Conservation (phyloP, 2,888 invertebrate genomes). For the Poecilobothrus nobilitatus region DNA sequence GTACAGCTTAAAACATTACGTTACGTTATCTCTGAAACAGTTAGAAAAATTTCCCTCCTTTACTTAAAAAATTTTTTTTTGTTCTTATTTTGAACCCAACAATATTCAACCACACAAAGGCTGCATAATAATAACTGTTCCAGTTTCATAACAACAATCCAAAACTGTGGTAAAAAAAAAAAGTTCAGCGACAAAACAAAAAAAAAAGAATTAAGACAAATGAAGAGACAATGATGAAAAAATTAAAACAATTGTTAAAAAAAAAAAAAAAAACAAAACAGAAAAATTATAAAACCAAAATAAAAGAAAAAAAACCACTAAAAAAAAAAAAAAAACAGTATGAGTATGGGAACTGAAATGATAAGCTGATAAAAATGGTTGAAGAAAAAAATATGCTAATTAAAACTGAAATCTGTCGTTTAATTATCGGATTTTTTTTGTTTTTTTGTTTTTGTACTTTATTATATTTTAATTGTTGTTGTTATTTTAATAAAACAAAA, state of each 20-base stretch:
- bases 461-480: neutral
- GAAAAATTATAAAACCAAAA: neutral
- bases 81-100: too few relatives aligned
- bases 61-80: too few relatives aligned
- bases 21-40: too few relatives aligned
- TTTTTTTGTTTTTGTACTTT: neutral
- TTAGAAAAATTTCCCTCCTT: too few relatives aligned
- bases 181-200: neutral
- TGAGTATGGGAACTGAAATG: too few relatives aligned
- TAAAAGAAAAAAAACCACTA: neutral
- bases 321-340: neutral
- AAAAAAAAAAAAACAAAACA: neutral
- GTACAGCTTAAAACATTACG: too few relatives aligned
- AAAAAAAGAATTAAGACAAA: neutral
- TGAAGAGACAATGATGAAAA: neutral
- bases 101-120: too few relatives aligned
- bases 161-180: too few relatives aligned
- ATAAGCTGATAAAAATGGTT: neutral
- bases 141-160: too few relatives aligned
- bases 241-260: neutral
- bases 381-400: neutral
- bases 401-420: constrained; percentile 6
- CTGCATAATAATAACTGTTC: too few relatives aligned
- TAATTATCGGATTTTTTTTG: neutral
- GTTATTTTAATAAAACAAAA: neutral